Conservation (phyloP, 2,797 vertebrate genomes). For the Aldrovandia affinis region DNA sequence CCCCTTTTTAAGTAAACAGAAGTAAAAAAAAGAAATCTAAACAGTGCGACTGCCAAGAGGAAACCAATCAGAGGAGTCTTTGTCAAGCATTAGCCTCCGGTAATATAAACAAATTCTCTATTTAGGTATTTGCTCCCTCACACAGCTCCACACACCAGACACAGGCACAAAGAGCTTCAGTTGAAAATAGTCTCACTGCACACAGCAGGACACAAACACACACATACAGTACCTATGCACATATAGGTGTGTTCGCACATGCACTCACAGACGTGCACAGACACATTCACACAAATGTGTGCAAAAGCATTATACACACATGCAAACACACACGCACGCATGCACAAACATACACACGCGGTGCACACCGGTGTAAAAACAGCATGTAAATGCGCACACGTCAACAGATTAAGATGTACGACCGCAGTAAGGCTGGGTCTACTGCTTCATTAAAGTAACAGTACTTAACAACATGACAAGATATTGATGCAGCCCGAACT, state of each 20-base stretch:
- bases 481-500: too few relatives aligned
- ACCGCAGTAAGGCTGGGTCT: too few relatives aligned
- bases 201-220: too few relatives aligned
- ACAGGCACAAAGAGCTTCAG: neutral
- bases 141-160: neutral
- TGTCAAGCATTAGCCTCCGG: neutral
- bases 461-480: too few relatives aligned
- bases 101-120: slow-evolving; percentile 22
- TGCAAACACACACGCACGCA: too few relatives aligned
- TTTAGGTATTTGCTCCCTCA: slow-evolving; percentile 14
- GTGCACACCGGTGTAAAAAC: too few relatives aligned
- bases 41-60: neutral
- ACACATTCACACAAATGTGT: slow-evolving; percentile 3
- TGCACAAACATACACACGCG: too few relatives aligned
- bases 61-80: neutral
- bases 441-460: too few relatives aligned
- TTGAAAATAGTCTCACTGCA: neutral
- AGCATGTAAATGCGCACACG: too few relatives aligned
- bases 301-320: too few relatives aligned
- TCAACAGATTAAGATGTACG: too few relatives aligned
- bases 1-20: neutral
- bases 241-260: neutral
- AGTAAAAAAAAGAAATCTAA: slow-evolving; percentile 9
- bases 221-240: neutral
- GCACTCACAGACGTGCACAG: slow-evolving; percentile 4